phyloP scores from a whole-genome alignment of 2,888 invertebrate species.

The Cetonia aurata region DNA sequence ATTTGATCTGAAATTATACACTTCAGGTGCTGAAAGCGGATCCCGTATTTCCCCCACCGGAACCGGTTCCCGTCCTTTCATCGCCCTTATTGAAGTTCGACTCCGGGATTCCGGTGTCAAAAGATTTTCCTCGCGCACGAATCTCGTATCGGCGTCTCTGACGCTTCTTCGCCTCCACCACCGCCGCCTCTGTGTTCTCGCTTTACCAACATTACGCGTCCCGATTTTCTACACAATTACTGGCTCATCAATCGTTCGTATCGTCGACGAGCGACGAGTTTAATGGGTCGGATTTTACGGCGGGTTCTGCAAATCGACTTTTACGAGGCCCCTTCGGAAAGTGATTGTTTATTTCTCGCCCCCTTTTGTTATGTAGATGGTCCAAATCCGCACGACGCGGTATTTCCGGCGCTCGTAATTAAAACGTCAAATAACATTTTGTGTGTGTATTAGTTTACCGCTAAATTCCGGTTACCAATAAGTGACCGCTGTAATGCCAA shows the following conservation, averaged over 20 bases:
- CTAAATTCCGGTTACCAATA: no score
- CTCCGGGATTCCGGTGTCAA: conserved; percentile 32
- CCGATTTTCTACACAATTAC: conserved; percentile 36
- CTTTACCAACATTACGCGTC: conserved; percentile 9
- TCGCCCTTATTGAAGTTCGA: conserved; percentile 36
- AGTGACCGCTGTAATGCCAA: no score
- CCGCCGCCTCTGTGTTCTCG: conserved; percentile 13
- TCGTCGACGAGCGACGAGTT: conserved; percentile 18
- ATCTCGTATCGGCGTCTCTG: background rate
- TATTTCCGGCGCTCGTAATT: conserved; percentile 1
- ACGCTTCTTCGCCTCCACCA: conserved; percentile 1
- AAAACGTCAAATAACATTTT: conserved; percentile 17
- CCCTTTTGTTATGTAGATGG: conserved; percentile 6
- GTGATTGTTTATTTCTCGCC: conserved; percentile 34
- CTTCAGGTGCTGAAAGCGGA: conserved; percentile 47
- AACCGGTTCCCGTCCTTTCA: background rate
- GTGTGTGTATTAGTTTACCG: no score
- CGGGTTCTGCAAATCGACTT: conserved; percentile 16
- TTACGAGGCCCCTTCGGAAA: conserved; percentile 22
- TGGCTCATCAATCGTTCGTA: conserved; percentile 23
- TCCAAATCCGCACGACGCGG: background rate
- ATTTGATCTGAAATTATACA: conserved; percentile 50
- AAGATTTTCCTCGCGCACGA: conserved; percentile 27
- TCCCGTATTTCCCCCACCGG: background rate
- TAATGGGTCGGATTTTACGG: conserved; percentile 32